A percentile compares a stretch with the other conserved stretches of the same genome.
Evolutionary conservation across 2,888 invertebrate genomes (phyloP).

Genomic region (Lacanobia oleracea): DNA sequence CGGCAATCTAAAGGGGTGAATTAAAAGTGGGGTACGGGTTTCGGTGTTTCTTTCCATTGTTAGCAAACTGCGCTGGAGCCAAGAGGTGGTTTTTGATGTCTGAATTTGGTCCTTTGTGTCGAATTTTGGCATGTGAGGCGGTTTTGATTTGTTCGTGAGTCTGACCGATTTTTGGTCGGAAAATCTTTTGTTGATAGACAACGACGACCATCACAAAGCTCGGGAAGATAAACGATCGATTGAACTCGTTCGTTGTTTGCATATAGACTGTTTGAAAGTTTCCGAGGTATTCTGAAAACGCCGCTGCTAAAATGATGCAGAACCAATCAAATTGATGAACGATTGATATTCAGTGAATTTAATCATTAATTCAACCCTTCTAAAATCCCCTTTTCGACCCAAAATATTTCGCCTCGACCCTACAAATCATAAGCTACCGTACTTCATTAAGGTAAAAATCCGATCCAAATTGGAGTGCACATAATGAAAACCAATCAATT

Average conservation of each 20-base stretch:
- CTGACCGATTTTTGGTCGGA: constrained; percentile 46
- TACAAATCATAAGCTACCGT: constrained; percentile 58
- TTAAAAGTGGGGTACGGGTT: constrained; percentile 58
- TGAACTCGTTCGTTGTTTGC: constrained; percentile 9
- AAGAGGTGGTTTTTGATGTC: constrained; percentile 56
- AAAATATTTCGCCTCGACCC: constrained; percentile 51
- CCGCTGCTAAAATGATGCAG: constrained; percentile 26
- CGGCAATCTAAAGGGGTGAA: constrained; percentile 55
- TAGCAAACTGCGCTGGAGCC: constrained; percentile 42
- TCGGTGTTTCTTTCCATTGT: constrained; percentile 46
- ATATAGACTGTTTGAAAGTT: constrained; percentile 7
- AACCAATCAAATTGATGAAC: constrained; percentile 46
- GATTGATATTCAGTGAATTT: constrained; percentile 41
- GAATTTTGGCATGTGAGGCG: constrained; percentile 50
- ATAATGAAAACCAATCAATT: constrained; percentile 64
- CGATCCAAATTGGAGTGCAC: constrained; percentile 53
- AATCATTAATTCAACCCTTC: constrained; percentile 47
- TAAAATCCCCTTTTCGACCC: constrained; percentile 42
- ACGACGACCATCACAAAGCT: constrained; percentile 30
- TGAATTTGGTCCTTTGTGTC: constrained; percentile 52
- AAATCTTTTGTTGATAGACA: constrained; percentile 35
- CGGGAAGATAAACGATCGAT: constrained; percentile 41
- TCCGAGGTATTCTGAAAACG: constrained; percentile 18
- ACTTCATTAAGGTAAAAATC: constrained; percentile 66
- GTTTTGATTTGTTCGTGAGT: constrained; percentile 50